A percentile compares a stretch with the other conserved stretches of the same genome.
Conservation (phyloP, 23 tunicate species). For the Halocynthia roretzi region DNA sequence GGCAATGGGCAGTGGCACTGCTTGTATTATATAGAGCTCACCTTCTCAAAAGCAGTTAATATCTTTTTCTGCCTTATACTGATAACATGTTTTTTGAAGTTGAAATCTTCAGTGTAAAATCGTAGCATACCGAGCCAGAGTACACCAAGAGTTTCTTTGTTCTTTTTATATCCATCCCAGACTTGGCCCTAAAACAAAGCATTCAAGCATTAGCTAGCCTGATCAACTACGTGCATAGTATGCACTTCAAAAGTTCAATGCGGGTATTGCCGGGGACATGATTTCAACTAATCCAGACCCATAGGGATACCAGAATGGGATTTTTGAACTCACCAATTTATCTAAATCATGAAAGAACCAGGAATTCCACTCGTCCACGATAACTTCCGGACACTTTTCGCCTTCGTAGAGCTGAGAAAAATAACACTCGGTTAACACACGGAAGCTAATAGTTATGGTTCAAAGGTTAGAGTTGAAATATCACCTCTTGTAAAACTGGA, state of each 20-base stretch:
- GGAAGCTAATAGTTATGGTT: neutral
- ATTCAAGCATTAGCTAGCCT: neutral
- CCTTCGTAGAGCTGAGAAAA: slow-evolving; percentile 18
- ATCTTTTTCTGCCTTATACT: slow-evolving; percentile 55
- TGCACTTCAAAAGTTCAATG: neutral
- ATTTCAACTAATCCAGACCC: neutral
- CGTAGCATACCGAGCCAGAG: slow-evolving; percentile 74
- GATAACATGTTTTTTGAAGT: slow-evolving; percentile 64
- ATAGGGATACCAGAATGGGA: neutral
- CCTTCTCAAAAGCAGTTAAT: slow-evolving; percentile 86
- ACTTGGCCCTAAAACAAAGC: slow-evolving; percentile 26
- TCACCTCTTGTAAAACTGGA: slow-evolving; percentile 86
- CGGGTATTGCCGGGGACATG: neutral
- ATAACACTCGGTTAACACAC: neutral
- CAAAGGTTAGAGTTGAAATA: neutral
- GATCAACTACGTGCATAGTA: neutral
- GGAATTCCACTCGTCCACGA: slow-evolving; percentile 84
- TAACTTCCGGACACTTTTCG: slow-evolving; percentile 15
- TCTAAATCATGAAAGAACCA: slow-evolving; percentile 64
- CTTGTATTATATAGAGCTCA: neutral
- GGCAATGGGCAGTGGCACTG: neutral
- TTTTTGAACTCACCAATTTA: slow-evolving; percentile 36
- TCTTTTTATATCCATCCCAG: slow-evolving; percentile 50
- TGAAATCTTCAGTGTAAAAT: slow-evolving; percentile 75
- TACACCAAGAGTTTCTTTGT: slow-evolving; percentile 61